Evolutionary conservation across 2,888 invertebrate genomes (phyloP).

Genomic region (Azorinus chamasolen): DNA sequence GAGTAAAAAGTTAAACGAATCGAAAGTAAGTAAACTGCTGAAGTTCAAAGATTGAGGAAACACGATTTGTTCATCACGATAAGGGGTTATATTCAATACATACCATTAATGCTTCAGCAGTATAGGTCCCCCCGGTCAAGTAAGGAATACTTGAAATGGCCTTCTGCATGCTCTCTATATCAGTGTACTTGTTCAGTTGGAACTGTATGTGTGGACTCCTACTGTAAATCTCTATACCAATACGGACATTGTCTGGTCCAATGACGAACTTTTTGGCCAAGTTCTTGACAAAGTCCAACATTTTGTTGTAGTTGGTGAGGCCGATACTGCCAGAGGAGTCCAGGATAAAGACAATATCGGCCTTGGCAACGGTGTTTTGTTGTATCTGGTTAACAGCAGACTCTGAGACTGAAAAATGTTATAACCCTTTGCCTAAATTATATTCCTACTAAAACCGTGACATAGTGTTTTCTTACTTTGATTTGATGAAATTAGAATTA

Average conservation of each 20-base stretch:
- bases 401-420: constrained; percentile 59
- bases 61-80: too few relatives aligned
- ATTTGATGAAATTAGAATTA: too few relatives aligned
- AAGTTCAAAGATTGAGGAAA: too few relatives aligned
- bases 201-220: constrained; percentile 76
- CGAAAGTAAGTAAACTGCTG: too few relatives aligned
- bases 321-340: constrained; percentile 83
- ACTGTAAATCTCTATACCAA: constrained; percentile 76
- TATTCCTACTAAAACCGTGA: too few relatives aligned
- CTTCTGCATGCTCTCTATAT: constrained; percentile 65
- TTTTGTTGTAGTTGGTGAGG: constrained; percentile 73
- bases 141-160: constrained; percentile 78
- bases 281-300: constrained; percentile 77
- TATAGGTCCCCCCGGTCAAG: constrained; percentile 80
- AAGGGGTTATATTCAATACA: too few relatives aligned
- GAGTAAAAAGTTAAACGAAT: too few relatives aligned
- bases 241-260: constrained; percentile 71
- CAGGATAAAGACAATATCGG: constrained; percentile 81
- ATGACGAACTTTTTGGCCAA: constrained; percentile 75
- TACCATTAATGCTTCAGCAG: constrained; percentile 74
- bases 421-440: too few relatives aligned
- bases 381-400: constrained; percentile 34
- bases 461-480: too few relatives aligned
- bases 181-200: constrained; percentile 75
- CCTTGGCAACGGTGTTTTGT: constrained; percentile 72